These are phyloP conservation scores for Orycteropus afer DNA, from an alignment of 2,113 vertebrate species.

Conservation along the genomic window DNA sequence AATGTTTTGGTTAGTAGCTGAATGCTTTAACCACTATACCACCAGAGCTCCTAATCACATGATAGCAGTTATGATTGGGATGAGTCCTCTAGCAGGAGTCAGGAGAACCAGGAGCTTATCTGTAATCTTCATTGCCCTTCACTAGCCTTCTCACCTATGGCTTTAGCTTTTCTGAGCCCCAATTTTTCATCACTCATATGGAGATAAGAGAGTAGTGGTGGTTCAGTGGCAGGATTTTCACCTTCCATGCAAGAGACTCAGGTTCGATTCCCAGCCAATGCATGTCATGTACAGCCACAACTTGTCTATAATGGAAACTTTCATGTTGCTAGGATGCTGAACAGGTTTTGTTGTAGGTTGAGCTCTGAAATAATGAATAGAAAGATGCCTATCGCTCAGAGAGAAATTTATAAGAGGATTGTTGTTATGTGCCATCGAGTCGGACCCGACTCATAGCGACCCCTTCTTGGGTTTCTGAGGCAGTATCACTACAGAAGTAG, in stretches of 20 bases:
- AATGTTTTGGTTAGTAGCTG: too few species aligned
- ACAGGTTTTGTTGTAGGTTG: neutral
- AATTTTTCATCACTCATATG: neutral
- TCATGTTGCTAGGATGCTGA: neutral
- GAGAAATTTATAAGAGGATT: too few species aligned
- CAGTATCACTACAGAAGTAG: too few species aligned
- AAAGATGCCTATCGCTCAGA: too few species aligned
- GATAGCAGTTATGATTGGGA: neutral
- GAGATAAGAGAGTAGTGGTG: neutral
- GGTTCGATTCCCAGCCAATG: neutral
- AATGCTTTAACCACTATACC: too few species aligned
- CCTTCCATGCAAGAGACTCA: neutral
- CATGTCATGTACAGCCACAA: neutral
- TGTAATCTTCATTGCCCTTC: neutral
- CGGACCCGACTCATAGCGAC: too few species aligned
- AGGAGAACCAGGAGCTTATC: neutral
- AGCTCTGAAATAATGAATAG: too few species aligned
- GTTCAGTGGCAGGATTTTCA: neutral
- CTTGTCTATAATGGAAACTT: neutral
- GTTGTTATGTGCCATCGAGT: too few species aligned
- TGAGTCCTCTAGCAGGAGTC: neutral
- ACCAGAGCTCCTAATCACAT: neutral
- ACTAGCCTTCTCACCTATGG: neutral
- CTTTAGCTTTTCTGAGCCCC: neutral
- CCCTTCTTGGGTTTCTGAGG: too few species aligned